A percentile compares a stretch with the other conserved stretches of the same genome.
Conservation (phyloP, 2,113 vertebrate genomes). For the Tragelaphus imberbis region DNA sequence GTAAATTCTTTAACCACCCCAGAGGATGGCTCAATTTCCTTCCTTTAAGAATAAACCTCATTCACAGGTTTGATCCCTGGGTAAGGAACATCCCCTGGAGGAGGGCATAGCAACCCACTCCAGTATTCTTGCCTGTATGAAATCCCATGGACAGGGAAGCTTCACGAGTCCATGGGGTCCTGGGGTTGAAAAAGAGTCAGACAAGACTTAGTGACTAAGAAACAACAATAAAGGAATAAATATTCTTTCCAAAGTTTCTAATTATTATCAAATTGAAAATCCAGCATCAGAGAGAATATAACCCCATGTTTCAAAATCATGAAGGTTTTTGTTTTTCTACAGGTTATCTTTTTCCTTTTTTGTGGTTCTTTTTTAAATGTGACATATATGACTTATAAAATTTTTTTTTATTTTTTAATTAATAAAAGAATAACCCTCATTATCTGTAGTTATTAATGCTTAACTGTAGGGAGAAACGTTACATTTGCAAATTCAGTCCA, state of each 20-base stretch:
- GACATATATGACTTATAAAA: not conserved
- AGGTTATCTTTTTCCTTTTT: not conserved
- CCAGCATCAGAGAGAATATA: not conserved
- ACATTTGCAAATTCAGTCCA: not conserved
- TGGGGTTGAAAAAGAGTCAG: not conserved
- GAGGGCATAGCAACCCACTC: not conserved
- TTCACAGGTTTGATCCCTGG: not conserved
- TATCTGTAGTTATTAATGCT: not conserved
- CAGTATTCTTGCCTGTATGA: not conserved
- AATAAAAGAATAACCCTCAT: not conserved
- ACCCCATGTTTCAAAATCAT: not conserved
- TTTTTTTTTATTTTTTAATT: not conserved
- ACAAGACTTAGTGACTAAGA: not conserved
- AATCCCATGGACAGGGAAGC: not conserved
- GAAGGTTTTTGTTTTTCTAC: not conserved
- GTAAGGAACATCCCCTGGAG: not conserved
- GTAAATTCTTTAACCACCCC: not conserved
- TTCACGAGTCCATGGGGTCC: not conserved
- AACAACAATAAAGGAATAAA: not conserved
- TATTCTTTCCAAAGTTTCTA: not conserved
- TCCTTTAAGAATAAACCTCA: conserved; percentile 24
- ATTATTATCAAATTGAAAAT: not conserved
- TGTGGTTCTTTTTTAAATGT: not conserved
- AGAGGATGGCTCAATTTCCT: not conserved
- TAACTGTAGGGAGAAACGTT: not conserved